Evolutionary conservation across 2,888 invertebrate species (phyloP), one percentile per base, ranked within the genome.

Genomic region (Cheilosia impressa): DNA sequence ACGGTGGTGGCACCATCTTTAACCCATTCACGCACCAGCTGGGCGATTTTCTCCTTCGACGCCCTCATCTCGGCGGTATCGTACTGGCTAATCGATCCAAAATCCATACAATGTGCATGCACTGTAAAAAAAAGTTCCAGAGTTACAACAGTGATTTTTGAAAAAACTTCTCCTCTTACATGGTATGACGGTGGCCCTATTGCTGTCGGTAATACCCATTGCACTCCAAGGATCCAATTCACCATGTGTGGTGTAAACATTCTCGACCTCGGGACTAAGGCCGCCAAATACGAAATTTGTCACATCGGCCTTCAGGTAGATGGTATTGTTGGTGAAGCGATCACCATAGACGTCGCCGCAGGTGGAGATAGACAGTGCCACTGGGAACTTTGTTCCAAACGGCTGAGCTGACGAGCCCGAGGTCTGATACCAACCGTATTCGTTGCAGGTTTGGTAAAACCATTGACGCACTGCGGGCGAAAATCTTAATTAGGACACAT

Each of bases 361-460:
- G 13, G 89, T 47, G 15, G 85, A 88, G 10, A 89, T 87, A 52
- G 90, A 90, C 2, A 90, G 76, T 3, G 88, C 79, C n/a, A 88
- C 89, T 1, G 92, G 92, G 75, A 91, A 91, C 43, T 88, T 89
- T 9, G 52, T 88, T 24, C 92, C 91, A 15, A 94, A 94, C 0
- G 96, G 95, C 81, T 95, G 95, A 0, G 92, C 89, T 0, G 88
- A 63, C 15, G 94, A 94, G 80, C 93, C 94, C 0, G 96, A 95
- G 2, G 96, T 95, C 92, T 97, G 96, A 92, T 94, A 97, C 93
- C 95, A 97, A 68, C 97, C 97, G 91, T 95, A 97, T 93, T 98
- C 97, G 65, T 95, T 95, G 91, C 98, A 98, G 0, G 96, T 96
- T 92, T 97, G 97, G 91, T 96, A 97, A 1, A 93, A 94, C 97